Evolutionary conservation across 2,113 vertebrate species (phyloP).

Genomic region (Microcebus lehilahytsara): DNA sequence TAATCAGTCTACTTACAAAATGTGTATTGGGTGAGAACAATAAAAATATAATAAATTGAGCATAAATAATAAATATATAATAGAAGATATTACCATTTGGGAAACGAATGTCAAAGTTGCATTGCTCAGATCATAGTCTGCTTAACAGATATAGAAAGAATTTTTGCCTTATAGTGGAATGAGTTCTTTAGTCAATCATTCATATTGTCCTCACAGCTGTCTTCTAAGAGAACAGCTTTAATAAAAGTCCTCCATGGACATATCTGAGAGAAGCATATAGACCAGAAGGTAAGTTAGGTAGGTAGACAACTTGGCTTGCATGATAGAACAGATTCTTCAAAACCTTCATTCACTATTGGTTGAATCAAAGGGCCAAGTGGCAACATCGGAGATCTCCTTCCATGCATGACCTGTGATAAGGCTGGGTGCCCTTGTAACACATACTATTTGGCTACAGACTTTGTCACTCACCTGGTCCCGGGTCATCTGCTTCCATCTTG

Average conservation of each 20-base stretch:
- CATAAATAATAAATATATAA: background rate
- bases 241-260: background rate
- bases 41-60: background rate
- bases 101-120: background rate
- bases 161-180: background rate
- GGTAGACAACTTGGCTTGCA: background rate
- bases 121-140: no score
- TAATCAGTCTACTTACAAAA: background rate
- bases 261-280: no score
- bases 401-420: background rate
- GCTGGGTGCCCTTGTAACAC: accelerated
- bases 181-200: background rate
- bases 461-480: accelerated
- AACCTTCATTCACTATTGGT: background rate
- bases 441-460: no score
- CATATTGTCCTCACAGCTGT: background rate
- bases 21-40: background rate
- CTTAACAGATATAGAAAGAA: no score
- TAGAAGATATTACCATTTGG: background rate
- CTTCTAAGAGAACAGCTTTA: background rate
- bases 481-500: background rate
- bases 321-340: background rate
- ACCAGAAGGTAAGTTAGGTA: no score
- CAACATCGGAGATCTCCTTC: background rate
- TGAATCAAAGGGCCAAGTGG: accelerated